Percentiles rank a stretch among this genome's conserved stretches.
Conservation (phyloP, 2,113 vertebrate genomes). For the Chiloscyllium plagiosum region DNA sequence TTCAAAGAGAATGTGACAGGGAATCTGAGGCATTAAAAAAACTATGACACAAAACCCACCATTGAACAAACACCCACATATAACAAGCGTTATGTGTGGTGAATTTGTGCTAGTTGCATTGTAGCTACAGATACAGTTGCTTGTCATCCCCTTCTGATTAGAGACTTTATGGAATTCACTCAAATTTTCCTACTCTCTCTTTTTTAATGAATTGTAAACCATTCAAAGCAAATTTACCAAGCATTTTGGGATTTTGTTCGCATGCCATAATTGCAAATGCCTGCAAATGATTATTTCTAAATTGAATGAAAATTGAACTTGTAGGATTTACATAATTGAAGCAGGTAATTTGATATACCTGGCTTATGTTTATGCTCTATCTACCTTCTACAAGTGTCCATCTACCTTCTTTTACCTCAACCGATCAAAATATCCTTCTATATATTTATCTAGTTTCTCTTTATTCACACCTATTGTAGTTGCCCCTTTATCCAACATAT, state of each 20-base stretch:
- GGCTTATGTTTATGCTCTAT: not conserved
- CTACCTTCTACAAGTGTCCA: no score
- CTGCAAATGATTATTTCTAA: not conserved
- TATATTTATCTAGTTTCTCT: not conserved
- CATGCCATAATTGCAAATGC: not conserved
- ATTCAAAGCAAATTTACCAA: not conserved
- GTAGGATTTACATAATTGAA: not conserved
- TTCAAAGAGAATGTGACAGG: not conserved
- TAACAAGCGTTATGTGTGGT: not conserved
- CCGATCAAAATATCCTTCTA: not conserved
- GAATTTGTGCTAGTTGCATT: not conserved
- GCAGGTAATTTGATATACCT: not conserved
- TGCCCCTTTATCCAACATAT: not conserved
- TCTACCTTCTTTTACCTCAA: not conserved
- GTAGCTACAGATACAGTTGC: not conserved
- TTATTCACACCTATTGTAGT: not conserved
- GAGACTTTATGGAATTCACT: not conserved
- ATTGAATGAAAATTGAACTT: not conserved
- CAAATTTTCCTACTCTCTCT: not conserved
- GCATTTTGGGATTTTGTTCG: not conserved
- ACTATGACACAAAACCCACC: not conserved
- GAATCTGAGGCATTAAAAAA: not conserved
- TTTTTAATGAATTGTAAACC: not conserved
- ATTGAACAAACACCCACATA: not conserved
- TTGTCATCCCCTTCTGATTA: not conserved